A percentile compares a stretch with the other conserved stretches of the same genome.
phyloP scores from a whole-genome alignment of 2,888 invertebrate species.

The Nemoura dubitans region DNA sequence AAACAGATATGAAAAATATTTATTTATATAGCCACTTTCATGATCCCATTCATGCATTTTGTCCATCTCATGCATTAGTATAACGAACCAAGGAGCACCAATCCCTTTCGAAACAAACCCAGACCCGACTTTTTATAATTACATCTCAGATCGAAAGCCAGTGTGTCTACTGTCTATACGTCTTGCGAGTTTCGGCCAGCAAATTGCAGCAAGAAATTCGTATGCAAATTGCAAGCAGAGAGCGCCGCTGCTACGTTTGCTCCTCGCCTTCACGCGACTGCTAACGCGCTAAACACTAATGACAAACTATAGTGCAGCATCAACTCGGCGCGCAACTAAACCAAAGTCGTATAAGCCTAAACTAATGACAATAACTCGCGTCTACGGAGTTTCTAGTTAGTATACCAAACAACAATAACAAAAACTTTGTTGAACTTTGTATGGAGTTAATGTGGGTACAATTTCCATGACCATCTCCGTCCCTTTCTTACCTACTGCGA shows the following conservation, averaged over 20 bases:
- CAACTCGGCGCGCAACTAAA: background rate
- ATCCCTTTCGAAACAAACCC: too few species aligned
- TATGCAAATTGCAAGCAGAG: background rate
- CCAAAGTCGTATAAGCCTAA: slow-evolving; percentile 4
- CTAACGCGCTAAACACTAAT: background rate
- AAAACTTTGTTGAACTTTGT: slow-evolving; percentile 12
- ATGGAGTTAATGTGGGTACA: background rate
- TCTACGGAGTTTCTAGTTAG: slow-evolving; percentile 12
- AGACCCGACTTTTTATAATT: background rate
- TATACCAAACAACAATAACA: slow-evolving; percentile 12
- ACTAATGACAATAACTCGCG: slow-evolving; percentile 4
- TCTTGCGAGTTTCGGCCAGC: too few species aligned
- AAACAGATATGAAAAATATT: too few species aligned
- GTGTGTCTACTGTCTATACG: too few species aligned
- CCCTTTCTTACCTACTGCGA: background rate
- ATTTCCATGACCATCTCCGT: background rate
- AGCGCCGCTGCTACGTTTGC: too few species aligned
- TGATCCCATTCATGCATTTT: too few species aligned
- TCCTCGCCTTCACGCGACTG: background rate
- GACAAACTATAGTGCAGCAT: slow-evolving; percentile 12
- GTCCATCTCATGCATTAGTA: too few species aligned
- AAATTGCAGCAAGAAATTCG: too few species aligned
- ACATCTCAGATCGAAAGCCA: background rate
- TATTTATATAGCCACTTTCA: too few species aligned
- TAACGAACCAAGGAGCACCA: too few species aligned